phyloP scores from a whole-genome alignment of 2,113 vertebrate species.

The Hypanus sabinus region DNA sequence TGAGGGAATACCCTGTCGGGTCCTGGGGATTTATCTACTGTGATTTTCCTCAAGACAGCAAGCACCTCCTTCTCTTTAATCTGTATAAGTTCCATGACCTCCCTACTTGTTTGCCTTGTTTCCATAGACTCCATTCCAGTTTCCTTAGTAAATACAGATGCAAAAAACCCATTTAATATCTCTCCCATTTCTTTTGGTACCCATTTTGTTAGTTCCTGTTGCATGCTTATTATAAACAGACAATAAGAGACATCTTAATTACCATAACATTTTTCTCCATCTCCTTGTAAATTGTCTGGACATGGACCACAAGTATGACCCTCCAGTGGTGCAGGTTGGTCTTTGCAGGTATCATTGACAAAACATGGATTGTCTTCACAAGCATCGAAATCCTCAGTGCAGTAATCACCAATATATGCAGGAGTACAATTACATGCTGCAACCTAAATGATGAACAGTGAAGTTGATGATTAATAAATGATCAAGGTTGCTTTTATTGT shows the following conservation, averaged over 20 bases:
- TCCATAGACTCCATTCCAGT: no score
- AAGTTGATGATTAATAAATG: neutral
- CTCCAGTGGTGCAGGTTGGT: constrained; percentile 13
- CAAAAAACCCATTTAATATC: no score
- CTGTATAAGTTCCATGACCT: no score
- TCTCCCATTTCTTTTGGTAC: no score
- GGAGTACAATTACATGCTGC: constrained; percentile 24
- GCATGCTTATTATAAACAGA: neutral
- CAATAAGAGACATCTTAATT: neutral
- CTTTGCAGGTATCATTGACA: constrained; percentile 32
- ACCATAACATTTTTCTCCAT: constrained; percentile 36
- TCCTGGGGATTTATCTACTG: no score
- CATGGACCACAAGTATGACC: constrained; percentile 29
- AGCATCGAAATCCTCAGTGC: constrained; percentile 37
- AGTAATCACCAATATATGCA: constrained; percentile 30
- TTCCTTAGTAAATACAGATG: no score
- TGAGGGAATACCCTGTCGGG: no score
- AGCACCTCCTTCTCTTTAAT: no score
- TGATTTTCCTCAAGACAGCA: no score
- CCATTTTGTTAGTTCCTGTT: neutral
- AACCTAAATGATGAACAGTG: neutral
- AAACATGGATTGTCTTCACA: constrained; percentile 38
- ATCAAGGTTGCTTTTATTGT: neutral
- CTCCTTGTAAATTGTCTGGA: neutral
- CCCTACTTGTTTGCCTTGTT: no score